Percentiles rank a stretch among this genome's conserved stretches.
Evolutionary conservation across 1,140 invertebrate species (phyloP).

Genomic region (Pentalonia nigronervosa): DNA sequence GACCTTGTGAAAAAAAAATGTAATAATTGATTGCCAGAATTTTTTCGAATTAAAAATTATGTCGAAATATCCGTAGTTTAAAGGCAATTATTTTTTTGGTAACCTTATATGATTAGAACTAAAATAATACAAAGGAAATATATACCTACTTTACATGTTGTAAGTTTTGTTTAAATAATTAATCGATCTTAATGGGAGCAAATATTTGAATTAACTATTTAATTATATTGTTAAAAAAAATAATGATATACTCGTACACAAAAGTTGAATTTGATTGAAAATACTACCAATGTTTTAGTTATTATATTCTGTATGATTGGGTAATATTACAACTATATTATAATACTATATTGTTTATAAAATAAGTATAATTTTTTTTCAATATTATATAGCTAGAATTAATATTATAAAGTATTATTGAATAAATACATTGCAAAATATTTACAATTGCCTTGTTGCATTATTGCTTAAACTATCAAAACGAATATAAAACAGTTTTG

Average conservation of each 20-base stretch:
- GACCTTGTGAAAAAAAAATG: slow-evolving; percentile 4
- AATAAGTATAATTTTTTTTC: neutral
- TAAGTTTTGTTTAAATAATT: neutral
- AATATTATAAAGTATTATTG: neutral
- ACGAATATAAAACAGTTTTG: neutral
- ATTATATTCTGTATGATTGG: neutral
- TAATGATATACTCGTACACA: neutral
- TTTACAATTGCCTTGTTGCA: neutral
- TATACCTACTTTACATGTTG: neutral
- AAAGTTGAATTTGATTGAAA: neutral
- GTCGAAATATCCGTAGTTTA: slow-evolving; percentile 23
- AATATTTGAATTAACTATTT: neutral
- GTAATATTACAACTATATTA: neutral
- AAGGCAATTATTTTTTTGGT: neutral
- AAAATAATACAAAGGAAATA: neutral
- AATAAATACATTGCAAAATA: neutral
- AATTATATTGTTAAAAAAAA: neutral
- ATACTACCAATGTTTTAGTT: neutral
- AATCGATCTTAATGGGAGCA: neutral
- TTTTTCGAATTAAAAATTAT: neutral
- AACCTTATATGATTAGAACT: neutral
- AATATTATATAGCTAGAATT: neutral
- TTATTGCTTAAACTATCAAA: neutral
- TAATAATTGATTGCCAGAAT: slow-evolving; percentile 25
- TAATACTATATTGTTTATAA: neutral